A percentile compares a stretch with the other conserved stretches of the same genome.
Evolutionary conservation across 2,888 invertebrate species (phyloP).

Genomic region (Girardia tigrina): DNA sequence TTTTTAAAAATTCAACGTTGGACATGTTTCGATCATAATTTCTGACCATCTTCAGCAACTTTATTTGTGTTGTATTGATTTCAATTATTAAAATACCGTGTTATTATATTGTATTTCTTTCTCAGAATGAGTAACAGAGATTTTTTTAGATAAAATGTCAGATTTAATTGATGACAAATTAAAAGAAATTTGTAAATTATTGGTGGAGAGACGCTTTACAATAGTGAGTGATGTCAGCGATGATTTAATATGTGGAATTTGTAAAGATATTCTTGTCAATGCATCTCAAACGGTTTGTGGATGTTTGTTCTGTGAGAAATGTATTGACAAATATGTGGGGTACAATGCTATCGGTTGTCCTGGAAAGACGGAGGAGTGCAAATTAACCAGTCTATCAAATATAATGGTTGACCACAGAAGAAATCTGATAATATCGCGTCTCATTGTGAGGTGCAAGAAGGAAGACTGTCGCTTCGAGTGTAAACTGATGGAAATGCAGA

Average conservation of each 20-base stretch:
- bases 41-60: too few species aligned
- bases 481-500: neutral
- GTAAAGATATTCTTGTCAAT: neutral
- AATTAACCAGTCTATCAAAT: neutral
- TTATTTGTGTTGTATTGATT: too few species aligned
- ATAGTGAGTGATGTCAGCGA: neutral
- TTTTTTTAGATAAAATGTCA: neutral
- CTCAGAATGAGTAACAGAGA: too few species aligned
- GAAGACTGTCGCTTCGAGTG: neutral
- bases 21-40: too few species aligned
- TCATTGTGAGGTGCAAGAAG: neutral
- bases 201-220: neutral
- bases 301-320: neutral
- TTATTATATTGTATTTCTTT: too few species aligned
- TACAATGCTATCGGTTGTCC: neutral
- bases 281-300: neutral
- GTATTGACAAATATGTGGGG: neutral
- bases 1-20: too few species aligned
- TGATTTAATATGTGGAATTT: neutral
- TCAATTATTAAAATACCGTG: too few species aligned
- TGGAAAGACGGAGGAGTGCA: neutral
- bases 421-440: neutral
- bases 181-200: neutral
- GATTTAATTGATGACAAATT: neutral
- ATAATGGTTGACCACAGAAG: neutral